Evolutionary conservation across 2,113 vertebrate species (phyloP).

Genomic region (Triplophysa siluroides): DNA sequence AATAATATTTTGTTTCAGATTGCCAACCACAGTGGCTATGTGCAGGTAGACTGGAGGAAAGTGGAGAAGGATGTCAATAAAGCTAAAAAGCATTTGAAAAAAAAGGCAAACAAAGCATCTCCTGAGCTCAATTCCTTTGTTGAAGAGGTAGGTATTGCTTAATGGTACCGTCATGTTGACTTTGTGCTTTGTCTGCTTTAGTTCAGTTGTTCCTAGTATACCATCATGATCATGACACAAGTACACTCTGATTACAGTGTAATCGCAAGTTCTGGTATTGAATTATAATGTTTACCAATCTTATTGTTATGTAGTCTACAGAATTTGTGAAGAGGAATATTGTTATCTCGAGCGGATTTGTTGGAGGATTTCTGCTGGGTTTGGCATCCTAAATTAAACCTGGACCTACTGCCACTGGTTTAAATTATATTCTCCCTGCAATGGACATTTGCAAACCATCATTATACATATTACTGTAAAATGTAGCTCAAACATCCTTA

Average conservation of each 20-base stretch:
- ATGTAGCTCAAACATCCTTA: neutral
- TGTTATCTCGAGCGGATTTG: conserved; percentile 91
- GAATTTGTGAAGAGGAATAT: conserved; percentile 98
- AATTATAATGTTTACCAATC: neutral
- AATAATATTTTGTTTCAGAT: conserved; percentile 72
- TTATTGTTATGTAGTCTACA: conserved; percentile 81
- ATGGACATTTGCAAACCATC: conserved; percentile 36
- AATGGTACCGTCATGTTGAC: neutral
- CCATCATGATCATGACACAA: neutral
- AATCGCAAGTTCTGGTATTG: neutral
- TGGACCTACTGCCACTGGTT: conserved; percentile 32
- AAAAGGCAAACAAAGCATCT: conserved; percentile 86
- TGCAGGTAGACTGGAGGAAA: conserved; percentile 97
- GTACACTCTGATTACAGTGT: neutral
- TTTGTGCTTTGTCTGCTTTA: neutral
- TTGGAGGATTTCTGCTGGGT: conserved; percentile 95
- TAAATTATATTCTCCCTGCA: conserved; percentile 20
- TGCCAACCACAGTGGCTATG: conserved; percentile 94
- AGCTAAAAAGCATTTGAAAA: conserved; percentile 94
- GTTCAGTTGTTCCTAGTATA: neutral
- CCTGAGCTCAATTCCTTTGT: conserved; percentile 91
- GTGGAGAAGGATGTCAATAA: conserved; percentile 98
- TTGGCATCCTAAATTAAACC: conserved; percentile 84
- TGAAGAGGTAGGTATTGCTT: conserved; percentile 81
- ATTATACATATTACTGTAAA: neutral